Percentiles rank a stretch among this genome's conserved stretches.
phyloP scores from a whole-genome alignment of 2,113 vertebrate species.

The Ptilonorhynchus violaceus region DNA sequence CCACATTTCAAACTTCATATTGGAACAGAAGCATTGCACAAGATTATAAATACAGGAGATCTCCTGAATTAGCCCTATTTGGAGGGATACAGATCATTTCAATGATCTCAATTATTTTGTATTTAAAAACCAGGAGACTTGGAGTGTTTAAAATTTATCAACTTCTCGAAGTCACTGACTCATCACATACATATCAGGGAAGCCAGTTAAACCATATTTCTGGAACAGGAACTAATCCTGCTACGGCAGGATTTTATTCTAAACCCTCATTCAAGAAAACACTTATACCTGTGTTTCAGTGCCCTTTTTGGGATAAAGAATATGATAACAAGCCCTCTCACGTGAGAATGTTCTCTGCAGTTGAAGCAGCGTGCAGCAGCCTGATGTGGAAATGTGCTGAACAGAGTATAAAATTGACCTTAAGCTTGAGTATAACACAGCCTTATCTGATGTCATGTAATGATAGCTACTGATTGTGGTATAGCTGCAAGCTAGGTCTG shows the following conservation, averaged over 20 bases:
- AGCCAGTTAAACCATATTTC: not conserved
- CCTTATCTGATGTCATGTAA: slow-evolving; percentile 23
- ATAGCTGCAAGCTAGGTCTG: not conserved
- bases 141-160: not conserved
- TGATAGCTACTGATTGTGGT: not conserved
- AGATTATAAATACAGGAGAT: not conserved
- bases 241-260: not conserved
- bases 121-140: not conserved
- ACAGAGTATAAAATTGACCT: not conserved
- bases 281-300: not conserved
- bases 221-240: not conserved
- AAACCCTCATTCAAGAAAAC: not conserved
- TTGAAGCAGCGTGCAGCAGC: not conserved
- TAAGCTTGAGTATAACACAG: not conserved
- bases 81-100: not conserved
- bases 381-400: not conserved
- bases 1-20: not conserved
- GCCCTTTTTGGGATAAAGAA: not conserved
- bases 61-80: not conserved
- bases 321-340: not conserved
- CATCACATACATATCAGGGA: not conserved
- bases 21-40: not conserved
- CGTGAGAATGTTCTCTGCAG: not conserved
- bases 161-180: not conserved
- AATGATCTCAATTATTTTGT: not conserved